phyloP scores from a whole-genome alignment of 92 coral and sea anemone genomes.

The Micromussa lordhowensis region DNA sequence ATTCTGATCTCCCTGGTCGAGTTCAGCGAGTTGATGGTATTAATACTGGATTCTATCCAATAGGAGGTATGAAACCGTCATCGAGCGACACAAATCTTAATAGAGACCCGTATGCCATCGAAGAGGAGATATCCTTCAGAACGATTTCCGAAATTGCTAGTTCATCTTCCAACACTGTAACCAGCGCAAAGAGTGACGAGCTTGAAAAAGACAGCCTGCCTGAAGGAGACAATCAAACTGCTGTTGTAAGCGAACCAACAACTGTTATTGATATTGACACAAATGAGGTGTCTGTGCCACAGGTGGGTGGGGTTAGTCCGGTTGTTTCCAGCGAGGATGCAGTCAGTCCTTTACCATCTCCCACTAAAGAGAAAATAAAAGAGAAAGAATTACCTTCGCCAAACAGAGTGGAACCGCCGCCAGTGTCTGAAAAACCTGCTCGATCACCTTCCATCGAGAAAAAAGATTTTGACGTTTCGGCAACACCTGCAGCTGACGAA shows the following conservation, averaged over 20 bases:
- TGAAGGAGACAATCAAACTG: background rate
- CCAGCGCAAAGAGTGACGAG: conserved; percentile 7
- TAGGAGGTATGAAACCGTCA: conserved; percentile 61
- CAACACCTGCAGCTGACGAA: background rate
- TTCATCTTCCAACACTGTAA: background rate
- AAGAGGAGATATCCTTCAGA: conserved; percentile 1
- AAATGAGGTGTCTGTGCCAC: background rate
- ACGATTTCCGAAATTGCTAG: background rate
- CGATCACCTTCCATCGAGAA: conserved; percentile 30
- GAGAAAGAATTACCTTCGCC: background rate
- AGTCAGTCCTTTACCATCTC: conserved; percentile 32
- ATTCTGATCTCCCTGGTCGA: conserved; percentile 86
- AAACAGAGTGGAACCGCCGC: background rate
- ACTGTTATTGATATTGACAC: conserved; percentile 2
- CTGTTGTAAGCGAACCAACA: background rate
- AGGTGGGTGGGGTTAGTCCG: conserved; percentile 1
- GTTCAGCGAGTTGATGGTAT: conserved; percentile 51
- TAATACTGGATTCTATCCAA: conserved; percentile 45
- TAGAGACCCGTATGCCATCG: conserved; percentile 23
- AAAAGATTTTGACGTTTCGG: conserved; percentile 7
- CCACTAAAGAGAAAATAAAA: conserved; percentile 5
- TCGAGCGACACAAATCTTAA: conserved; percentile 65
- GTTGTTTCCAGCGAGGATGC: background rate
- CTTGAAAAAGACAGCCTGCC: background rate
- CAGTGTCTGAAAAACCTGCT: conserved; percentile 19